These are phyloP conservation scores for Struthio camelus DNA, from an alignment of 2,113 vertebrate species.

Conservation along the genomic window DNA sequence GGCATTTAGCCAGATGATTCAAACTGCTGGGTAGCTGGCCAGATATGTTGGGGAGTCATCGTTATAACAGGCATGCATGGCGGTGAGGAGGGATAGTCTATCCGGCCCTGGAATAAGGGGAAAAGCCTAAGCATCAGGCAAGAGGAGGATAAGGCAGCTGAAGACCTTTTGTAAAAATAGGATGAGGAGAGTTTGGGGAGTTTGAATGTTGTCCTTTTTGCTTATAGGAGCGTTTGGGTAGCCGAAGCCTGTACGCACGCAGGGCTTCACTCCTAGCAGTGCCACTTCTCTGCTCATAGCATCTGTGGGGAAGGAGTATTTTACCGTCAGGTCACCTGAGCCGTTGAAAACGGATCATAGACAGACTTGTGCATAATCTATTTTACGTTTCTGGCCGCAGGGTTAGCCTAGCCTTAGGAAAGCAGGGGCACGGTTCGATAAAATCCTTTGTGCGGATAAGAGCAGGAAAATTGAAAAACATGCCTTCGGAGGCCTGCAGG, in stretches of 20 bases:
- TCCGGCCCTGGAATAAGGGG: neutral
- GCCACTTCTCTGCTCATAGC: neutral
- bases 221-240: neutral
- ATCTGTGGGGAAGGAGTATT: neutral
- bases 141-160: neutral
- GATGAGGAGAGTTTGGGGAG: neutral
- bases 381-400: neutral
- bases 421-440: neutral
- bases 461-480: neutral
- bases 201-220: neutral
- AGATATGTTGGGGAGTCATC: neutral
- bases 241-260: neutral
- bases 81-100: neutral
- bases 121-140: neutral
- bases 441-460: neutral
- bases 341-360: fast-evolving
- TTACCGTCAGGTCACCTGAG: neutral
- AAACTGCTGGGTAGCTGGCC: neutral
- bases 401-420: neutral
- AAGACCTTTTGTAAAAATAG: neutral
- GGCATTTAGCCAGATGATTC: neutral
- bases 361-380: neutral
- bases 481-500: neutral
- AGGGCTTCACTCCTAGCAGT: neutral
- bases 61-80: neutral